A percentile compares a stretch with the other conserved stretches of the same genome.
Evolutionary conservation across 1,140 invertebrate species (phyloP).

Genomic region (Rhopalosiphum padi): DNA sequence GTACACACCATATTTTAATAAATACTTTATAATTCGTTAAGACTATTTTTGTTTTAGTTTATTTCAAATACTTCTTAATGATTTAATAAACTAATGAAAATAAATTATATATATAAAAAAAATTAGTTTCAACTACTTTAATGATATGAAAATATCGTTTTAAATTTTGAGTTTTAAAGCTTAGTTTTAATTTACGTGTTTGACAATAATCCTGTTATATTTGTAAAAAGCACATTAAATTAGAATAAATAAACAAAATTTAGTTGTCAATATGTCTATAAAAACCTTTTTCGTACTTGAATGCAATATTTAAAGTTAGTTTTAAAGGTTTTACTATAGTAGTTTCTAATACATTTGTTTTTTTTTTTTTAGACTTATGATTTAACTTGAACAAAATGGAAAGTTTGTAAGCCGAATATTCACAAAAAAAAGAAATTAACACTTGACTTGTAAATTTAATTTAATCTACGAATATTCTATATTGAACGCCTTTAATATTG

Average conservation of each 20-base stretch:
- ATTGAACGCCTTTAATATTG: not conserved
- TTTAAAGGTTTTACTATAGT: not conserved
- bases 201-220: not conserved
- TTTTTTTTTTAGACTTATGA: not conserved
- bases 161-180: not conserved
- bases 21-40: not conserved
- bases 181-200: not conserved
- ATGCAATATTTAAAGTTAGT: not conserved
- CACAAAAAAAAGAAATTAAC: not conserved
- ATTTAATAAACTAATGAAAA: not conserved
- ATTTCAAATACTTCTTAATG: not conserved
- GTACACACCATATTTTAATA: not conserved
- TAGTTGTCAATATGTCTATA: not conserved
- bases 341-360: not conserved
- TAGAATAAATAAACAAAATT: not conserved
- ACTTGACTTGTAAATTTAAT: not conserved
- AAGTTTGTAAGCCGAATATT: no score
- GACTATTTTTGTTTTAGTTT: not conserved
- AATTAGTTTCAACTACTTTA: not conserved
- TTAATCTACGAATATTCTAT: not conserved
- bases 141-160: not conserved
- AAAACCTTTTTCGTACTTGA: not conserved
- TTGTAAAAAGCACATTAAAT: not conserved
- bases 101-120: not conserved
- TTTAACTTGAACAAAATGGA: not conserved